phyloP scores from a whole-genome alignment of 2,888 invertebrate genomes.

The Nemapogon koenigi region DNA sequence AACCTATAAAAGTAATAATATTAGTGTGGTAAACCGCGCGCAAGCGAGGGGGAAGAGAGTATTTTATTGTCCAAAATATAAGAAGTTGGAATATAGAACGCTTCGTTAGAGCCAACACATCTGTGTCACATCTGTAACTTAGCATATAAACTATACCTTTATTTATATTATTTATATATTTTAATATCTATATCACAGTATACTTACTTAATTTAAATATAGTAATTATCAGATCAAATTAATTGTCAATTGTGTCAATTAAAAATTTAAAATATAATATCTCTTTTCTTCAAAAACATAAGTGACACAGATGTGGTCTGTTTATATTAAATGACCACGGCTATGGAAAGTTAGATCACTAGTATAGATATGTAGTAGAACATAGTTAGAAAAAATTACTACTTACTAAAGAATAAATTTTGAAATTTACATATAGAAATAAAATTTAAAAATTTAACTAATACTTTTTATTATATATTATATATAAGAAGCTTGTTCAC shows the following conservation, averaged over 20 bases:
- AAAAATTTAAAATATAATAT: too few species aligned
- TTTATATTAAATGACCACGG: slow-evolving; percentile 6
- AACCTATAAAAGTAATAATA: slow-evolving; percentile 59
- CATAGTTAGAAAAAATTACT: slow-evolving; percentile 52
- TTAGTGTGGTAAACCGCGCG: slow-evolving; percentile 50
- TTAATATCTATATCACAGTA: too few species aligned
- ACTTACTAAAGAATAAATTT: slow-evolving; percentile 47
- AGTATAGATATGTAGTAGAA: slow-evolving; percentile 46
- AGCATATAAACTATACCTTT: too few species aligned
- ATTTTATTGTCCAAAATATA: slow-evolving; percentile 42
- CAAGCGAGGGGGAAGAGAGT: slow-evolving; percentile 34
- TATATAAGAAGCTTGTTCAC: slow-evolving; percentile 62
- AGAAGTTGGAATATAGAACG: background rate
- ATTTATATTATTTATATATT: too few species aligned
- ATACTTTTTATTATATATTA: slow-evolving; percentile 57
- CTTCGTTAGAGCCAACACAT: too few species aligned
- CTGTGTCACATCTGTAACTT: too few species aligned
- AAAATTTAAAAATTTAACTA: slow-evolving; percentile 59
- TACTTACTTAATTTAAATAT: too few species aligned
- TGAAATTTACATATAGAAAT: slow-evolving; percentile 63
- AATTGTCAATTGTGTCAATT: too few species aligned
- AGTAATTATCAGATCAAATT: too few species aligned
- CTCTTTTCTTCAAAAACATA: too few species aligned
- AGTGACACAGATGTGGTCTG: too few species aligned
- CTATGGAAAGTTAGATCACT: slow-evolving; percentile 46